Conservation (phyloP, 1,140 invertebrate genomes). For the Oscheius sp. region DNA sequence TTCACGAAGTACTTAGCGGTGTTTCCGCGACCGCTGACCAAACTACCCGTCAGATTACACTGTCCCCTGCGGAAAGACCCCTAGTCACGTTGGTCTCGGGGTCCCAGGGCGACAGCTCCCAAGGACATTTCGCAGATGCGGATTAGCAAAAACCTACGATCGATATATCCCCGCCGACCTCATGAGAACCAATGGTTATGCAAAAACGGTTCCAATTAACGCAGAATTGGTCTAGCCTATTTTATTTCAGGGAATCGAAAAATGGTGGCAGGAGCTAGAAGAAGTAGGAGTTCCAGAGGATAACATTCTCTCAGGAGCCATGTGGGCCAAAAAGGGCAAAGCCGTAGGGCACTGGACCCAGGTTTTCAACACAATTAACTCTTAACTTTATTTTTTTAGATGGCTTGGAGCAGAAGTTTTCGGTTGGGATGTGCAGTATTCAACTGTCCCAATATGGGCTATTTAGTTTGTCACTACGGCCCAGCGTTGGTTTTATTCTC, state of each 20-base stretch:
- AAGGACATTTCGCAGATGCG: background rate
- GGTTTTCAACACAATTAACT: background rate
- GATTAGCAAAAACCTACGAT: no score
- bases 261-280: conserved; percentile 36
- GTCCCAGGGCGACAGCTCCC: background rate
- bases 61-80: no score
- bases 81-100: background rate
- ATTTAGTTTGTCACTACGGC: conserved; percentile 33
- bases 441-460: conserved; percentile 28
- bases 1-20: no score
- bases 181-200: no score
- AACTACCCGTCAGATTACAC: no score
- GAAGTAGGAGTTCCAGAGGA: conserved; percentile 27
- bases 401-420: conserved; percentile 30
- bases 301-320: conserved; percentile 21
- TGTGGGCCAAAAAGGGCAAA: conserved; percentile 33
- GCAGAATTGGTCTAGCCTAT: background rate
- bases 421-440: conserved; percentile 27
- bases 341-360: conserved; percentile 32
- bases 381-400: conserved; percentile 1
- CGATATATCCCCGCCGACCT: no score
- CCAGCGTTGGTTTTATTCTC: conserved; percentile 17
- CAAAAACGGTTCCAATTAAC: background rate
- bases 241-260: conserved; percentile 25
- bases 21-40: no score